Evolutionary conservation across 2,113 vertebrate species (phyloP), one percentile per base, ranked within the genome.

Genomic region (Donacobius atricapilla): DNA sequence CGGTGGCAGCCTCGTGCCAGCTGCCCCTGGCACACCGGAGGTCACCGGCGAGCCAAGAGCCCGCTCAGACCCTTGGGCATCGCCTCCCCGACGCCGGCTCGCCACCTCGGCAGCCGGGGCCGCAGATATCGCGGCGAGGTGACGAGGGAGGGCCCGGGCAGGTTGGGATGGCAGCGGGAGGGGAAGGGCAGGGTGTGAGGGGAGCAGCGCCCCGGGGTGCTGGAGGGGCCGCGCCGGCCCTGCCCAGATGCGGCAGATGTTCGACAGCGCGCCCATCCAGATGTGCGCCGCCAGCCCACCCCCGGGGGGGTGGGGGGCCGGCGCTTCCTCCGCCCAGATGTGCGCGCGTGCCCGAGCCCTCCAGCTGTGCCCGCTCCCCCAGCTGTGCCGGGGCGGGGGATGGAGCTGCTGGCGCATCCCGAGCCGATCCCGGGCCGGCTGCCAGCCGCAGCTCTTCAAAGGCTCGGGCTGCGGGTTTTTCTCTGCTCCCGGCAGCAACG

Each of bases 41-140:
- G 84, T 54, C 95, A 76, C 45, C 0, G 1, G 40, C 35, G 23
- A 71, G 93, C 91, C 87, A 3, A 13, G 23, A 11, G 24, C 15
- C 44, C 1, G 1, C 73, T 54, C 16, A 0, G 44, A 39, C 27
- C 57, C 57, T 1, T 0, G 78, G 56, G 5, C 20, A 7, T 7
- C 1, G 3, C 73, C 50, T 82, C 54, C 33, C 28, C 8, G 1
- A 0, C 0, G 2, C 30, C 10, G 58, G 15, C n/a, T n/a, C n/a
- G n/a, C n/a, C n/a, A n/a, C n/a, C n/a, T n/a, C n/a, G n/a, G n/a
- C n/a, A n/a, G n/a, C n/a, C n/a, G n/a, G n/a, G n/a, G n/a, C n/a
- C n/a, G n/a, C n/a, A n/a, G n/a, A n/a, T n/a, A n/a, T n/a, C n/a
- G n/a, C n/a, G n/a, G n/a, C n/a, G n/a, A 33, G 66, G 53, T 0